Evolutionary conservation across 2,888 invertebrate genomes (phyloP).

Genomic region (Drosophila bunnanda): DNA sequence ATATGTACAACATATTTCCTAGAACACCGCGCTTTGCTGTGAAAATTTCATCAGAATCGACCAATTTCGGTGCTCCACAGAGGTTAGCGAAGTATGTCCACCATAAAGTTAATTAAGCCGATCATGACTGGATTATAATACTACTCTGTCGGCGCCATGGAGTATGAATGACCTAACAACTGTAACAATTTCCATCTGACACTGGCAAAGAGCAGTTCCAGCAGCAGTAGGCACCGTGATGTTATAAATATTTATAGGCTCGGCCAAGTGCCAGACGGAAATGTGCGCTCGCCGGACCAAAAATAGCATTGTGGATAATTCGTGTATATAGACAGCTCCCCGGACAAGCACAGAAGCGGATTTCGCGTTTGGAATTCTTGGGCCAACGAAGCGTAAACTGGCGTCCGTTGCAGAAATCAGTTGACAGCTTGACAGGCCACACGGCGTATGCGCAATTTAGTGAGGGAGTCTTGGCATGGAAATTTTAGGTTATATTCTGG

Average conservation of each 20-base stretch:
- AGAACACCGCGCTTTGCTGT: not conserved
- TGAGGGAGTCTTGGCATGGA: conserved; percentile 12
- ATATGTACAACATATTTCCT: not conserved
- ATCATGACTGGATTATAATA: conserved; percentile 37
- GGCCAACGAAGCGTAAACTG: conserved; percentile 40
- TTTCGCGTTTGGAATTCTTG: conserved; percentile 42
- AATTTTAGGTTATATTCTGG: not conserved
- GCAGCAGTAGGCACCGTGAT: conserved; percentile 20
- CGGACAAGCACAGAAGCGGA: conserved; percentile 16
- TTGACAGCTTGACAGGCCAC: conserved; percentile 54
- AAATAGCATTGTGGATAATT: conserved; percentile 36
- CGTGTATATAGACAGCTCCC: conserved; percentile 29
- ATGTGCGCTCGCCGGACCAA: conserved; percentile 44
- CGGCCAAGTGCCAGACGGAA: conserved; percentile 43
- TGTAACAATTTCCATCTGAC: conserved; percentile 11
- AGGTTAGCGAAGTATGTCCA: conserved; percentile 25
- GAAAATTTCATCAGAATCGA: conserved; percentile 6
- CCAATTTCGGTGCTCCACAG: conserved; percentile 9
- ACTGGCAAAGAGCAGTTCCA: conserved; percentile 2
- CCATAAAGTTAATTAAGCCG: conserved; percentile 31
- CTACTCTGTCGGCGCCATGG: conserved; percentile 2
- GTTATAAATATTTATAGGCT: conserved; percentile 47
- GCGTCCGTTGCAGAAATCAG: conserved; percentile 28
- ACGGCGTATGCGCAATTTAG: conserved; percentile 37
- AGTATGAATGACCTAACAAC: conserved; percentile 23